Conservation (phyloP, 2,888 invertebrate genomes). For the Tenthredo scrophulariae region DNA sequence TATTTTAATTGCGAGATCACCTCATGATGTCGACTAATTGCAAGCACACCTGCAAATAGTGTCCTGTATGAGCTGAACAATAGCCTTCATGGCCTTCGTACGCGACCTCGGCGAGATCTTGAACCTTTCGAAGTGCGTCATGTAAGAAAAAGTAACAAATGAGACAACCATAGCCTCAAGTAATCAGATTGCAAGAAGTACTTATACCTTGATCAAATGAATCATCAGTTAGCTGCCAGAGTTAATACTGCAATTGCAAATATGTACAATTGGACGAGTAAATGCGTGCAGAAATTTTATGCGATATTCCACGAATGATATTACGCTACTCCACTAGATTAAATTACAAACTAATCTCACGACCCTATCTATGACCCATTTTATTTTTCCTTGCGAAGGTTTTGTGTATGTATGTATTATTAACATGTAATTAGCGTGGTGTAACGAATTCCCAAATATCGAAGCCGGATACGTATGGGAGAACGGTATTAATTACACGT, state of each 20-base stretch:
- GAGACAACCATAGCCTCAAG: background rate
- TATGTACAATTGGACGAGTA: background rate
- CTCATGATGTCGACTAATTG: background rate
- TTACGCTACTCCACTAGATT: background rate
- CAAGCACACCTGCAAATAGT: background rate
- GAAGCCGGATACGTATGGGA: too few relatives aligned
- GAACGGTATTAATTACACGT: too few relatives aligned
- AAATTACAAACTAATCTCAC: background rate
- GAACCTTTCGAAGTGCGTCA: background rate
- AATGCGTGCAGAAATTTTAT: background rate
- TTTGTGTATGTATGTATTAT: background rate
- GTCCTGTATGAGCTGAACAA: background rate
- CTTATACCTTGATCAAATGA: background rate
- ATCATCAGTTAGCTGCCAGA: background rate
- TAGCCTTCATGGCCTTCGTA: background rate
- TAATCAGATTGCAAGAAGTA: background rate
- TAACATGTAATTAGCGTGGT: too few relatives aligned
- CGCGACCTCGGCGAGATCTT: conserved; percentile 12
- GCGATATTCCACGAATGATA: conserved; percentile 9
- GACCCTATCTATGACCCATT: background rate
- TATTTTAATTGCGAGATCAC: background rate
- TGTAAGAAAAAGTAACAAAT: background rate
- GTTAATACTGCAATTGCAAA: background rate
- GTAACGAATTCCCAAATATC: too few relatives aligned
- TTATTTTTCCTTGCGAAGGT: background rate